Conservation (phyloP, 2,888 invertebrate genomes). For the Alentia gelatinosa region DNA sequence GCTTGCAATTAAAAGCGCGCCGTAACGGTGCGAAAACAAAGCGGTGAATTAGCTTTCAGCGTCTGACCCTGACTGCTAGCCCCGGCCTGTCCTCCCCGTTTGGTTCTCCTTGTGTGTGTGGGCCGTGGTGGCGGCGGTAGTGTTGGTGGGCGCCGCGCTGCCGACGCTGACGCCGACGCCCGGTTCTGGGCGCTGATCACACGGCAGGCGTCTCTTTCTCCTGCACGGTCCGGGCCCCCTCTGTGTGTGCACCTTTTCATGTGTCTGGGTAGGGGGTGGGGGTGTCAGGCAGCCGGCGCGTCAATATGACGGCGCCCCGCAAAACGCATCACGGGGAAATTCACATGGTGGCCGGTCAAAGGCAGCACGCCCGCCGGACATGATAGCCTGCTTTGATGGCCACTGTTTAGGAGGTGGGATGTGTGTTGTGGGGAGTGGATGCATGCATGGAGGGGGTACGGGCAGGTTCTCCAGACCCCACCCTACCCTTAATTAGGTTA, state of each 20-base stretch:
- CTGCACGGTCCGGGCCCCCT: neutral
- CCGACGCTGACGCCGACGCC: too few relatives aligned
- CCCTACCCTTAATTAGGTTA: neutral
- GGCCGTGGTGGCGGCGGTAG: too few relatives aligned
- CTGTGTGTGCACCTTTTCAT: constrained; percentile 32
- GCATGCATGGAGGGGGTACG: neutral
- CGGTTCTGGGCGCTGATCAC: constrained; percentile 19
- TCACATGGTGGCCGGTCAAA: constrained; percentile 17
- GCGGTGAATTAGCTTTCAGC: neutral
- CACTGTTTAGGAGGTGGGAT: neutral
- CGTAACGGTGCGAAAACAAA: neutral
- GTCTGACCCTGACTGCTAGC: neutral
- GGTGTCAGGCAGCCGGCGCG: neutral
- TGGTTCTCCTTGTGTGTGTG: too few relatives aligned
- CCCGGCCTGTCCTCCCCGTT: too few relatives aligned
- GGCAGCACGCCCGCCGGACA: neutral
- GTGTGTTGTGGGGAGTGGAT: neutral
- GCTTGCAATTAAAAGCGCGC: neutral
- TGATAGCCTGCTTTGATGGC: constrained; percentile 8
- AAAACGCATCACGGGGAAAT: neutral
- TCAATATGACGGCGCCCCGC: constrained; percentile 13
- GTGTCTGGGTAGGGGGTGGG: neutral
- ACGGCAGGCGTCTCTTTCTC: neutral
- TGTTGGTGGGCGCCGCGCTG: too few relatives aligned
- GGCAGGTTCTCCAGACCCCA: too few relatives aligned